phyloP scores from a whole-genome alignment of 2,113 vertebrate genomes.

The Dipodomys ordii region DNA sequence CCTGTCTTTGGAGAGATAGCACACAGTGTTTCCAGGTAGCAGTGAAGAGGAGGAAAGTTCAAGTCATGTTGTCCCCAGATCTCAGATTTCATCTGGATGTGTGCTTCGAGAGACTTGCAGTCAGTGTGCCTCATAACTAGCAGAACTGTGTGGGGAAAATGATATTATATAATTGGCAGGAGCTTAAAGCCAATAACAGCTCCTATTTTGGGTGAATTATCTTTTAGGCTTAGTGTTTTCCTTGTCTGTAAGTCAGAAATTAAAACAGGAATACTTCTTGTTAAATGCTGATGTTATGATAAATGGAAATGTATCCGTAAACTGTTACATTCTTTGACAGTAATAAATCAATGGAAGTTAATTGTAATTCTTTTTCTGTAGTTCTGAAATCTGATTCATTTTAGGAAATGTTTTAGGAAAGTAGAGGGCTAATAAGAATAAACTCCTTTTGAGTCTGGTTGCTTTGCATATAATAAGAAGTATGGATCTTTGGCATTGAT shows the following conservation, averaged over 20 bases:
- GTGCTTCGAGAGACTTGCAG: background rate
- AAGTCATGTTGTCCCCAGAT: background rate
- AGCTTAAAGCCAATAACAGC: background rate
- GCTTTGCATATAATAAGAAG: slow-evolving; percentile 56
- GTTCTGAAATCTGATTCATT: slow-evolving; percentile 9
- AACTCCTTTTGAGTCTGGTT: slow-evolving; percentile 69
- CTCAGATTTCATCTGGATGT: background rate
- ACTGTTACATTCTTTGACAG: slow-evolving; percentile 14
- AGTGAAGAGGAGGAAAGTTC: background rate
- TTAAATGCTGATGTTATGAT: slow-evolving; percentile 7
- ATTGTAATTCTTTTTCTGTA: background rate
- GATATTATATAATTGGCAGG: background rate
- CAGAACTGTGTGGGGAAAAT: background rate
- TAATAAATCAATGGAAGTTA: slow-evolving; percentile 16
- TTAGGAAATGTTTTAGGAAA: slow-evolving; percentile 49
- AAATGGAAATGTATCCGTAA: background rate
- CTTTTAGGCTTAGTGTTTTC: background rate
- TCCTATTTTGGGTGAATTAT: background rate
- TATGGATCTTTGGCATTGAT: slow-evolving; percentile 57
- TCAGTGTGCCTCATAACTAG: slow-evolving; percentile 9
- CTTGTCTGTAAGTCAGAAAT: background rate
- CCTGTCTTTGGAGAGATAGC: background rate
- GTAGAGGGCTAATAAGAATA: slow-evolving; percentile 40
- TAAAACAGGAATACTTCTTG: background rate
- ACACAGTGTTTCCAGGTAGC: background rate